A percentile compares a stretch with the other conserved stretches of the same genome.
phyloP scores from a whole-genome alignment of 2,113 vertebrate genomes.

The Promerops cafer region DNA sequence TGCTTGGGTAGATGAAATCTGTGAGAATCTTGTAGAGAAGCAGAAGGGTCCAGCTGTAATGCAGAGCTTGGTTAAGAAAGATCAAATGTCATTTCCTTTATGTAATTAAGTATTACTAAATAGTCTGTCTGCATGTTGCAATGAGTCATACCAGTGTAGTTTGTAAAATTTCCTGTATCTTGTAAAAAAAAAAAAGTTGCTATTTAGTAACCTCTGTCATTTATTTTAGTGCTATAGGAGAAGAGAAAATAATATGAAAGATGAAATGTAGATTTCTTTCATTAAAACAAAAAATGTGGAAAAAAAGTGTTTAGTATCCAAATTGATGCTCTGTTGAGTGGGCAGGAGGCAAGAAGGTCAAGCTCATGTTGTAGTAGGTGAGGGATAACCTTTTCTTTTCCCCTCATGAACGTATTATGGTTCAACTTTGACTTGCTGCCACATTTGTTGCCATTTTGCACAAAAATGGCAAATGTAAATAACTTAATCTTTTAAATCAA shows the following conservation, averaged over 20 bases:
- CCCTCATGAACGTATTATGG: neutral
- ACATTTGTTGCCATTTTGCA: neutral
- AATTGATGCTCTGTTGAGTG: neutral
- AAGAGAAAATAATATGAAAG: neutral
- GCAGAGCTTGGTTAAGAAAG: neutral
- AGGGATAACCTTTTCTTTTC: neutral
- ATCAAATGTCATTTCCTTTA: slow-evolving; percentile 52
- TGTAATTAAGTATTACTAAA: slow-evolving; percentile 18
- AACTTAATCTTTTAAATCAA: neutral
- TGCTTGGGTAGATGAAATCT: slow-evolving; percentile 12
- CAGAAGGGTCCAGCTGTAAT: neutral
- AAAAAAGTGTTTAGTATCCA: neutral
- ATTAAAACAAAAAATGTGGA: neutral
- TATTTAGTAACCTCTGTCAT: neutral
- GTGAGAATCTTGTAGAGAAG: neutral
- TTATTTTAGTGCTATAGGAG: neutral
- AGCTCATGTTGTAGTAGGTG: neutral
- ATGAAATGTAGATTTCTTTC: neutral
- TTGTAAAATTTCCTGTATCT: neutral
- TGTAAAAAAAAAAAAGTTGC: neutral
- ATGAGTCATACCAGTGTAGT: neutral
- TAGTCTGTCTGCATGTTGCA: neutral
- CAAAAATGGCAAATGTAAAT: neutral
- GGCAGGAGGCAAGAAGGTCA: neutral
- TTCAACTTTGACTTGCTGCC: neutral